Base-by-base conservation (phyloP, 2,113 vertebrate genomes). In the Stegastes partitus region DNA sequence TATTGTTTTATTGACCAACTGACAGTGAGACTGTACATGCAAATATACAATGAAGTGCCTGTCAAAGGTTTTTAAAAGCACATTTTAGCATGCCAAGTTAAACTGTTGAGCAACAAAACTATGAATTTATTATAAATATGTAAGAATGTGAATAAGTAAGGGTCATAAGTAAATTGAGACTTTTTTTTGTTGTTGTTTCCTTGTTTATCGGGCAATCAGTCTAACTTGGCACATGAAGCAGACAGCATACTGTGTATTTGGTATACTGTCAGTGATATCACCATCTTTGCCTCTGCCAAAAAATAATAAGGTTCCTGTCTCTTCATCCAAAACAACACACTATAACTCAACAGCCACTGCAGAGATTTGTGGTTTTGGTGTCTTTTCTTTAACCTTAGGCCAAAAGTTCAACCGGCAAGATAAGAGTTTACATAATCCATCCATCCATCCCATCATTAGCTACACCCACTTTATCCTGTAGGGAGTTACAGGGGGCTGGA, bases 1-100 rank as follows among this genome's bases (percentile, higher is more conserved):
- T 83, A 86, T 87, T 90, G 87, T 82, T 90, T 90, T 87, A 93
- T 87, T 91, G 89, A 89, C 86, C 83, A 72, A 45, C 56, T 86
- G 79, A 91, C 84, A 87, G 59, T 77, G 68, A 86, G 53, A 81
- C 44, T 76, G 39, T 84, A 83, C 59, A 79, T 67, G 64, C 67
- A 70, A 85, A 82, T 79, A 83, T 57, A 50, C 61, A 63, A 18
- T 14, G 28, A 5, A 64, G 31, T 21, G 53, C 15, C 74, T 61
- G 51, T 57, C 45, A 53, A 44, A 56, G 23, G 23, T 54, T 26
- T 73, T 68, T 19, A 28, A 53, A 55, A 49, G 5, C 1, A 0
- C 18, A 37, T 65, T 42, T 47, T 34, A 18, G 23, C 22, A 64
- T 39, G 37, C 18, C 25, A 37, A 12, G 7, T 54, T n/a, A 28